Base-by-base conservation (phyloP, 1,140 invertebrate species). In the Bradysia coprophila region DNA sequence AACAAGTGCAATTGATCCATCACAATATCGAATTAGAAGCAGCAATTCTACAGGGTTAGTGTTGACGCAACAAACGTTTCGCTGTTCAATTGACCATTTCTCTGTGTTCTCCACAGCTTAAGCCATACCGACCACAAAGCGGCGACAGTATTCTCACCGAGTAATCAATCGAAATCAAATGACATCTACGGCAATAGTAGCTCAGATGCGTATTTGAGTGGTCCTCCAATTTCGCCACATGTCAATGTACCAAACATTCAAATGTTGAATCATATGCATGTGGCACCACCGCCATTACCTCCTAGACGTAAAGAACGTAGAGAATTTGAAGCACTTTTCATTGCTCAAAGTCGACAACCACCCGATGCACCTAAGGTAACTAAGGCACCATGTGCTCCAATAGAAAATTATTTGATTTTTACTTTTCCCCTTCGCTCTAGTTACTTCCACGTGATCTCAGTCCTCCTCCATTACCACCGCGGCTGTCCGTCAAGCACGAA, bases 321-420 rank as follows among this genome's bases (percentile, higher is more conserved):
- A 11, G 23, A 38, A 21, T n/a, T 10, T n/a, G 40, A 45, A 42
- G 57, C 55, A 33, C 50, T 51, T 6, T 51, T 57, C 41, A 49
- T 57, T 41, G 58, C 58, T 3, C 58, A 61, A 42, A 60, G 57
- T 38, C 53, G 53, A 4, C 58, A 61, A 39, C 56, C 58, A 8
- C 56, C 58, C 4, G 58, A 61, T 50, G 58, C 58, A 36, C 58
- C 58, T n/a, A 52, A 52, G 42, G 57, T 60, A 45, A 56, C 48
- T 45, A 19, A 8, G 13, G 20, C 16, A 31, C n/a, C n/a, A n/a
- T n/a, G n/a, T n/a, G n/a, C n/a, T n/a, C n/a, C n/a, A n/a, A n/a
- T n/a, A n/a, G n/a, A n/a, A 21, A 38, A 10, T 11, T 34, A 13
- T 42, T 9, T 34, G 31, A 28, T 3, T 34, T 19, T 4, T 13